Evolutionary conservation across 2,888 invertebrate species (phyloP), one percentile per base, ranked within the genome.

Genomic region (Amiota communis): DNA sequence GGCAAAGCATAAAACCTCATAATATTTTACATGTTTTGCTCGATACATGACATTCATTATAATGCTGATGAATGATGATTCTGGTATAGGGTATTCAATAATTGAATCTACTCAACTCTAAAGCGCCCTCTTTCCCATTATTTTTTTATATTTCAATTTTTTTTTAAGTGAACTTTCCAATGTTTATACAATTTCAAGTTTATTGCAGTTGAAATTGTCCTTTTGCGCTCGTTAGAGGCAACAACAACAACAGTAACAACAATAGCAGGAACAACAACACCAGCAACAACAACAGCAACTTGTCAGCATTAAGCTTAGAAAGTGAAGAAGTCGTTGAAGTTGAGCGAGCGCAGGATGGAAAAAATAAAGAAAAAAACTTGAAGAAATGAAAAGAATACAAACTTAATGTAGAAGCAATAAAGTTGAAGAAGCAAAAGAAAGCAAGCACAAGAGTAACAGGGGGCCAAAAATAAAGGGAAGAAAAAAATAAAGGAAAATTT

Each of bases 131-230:
- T 36, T 6, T 36, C 6, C 23, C 23, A 9, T 65, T n/a, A 65
- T 15, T 49, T 49, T 65, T 47, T 49, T 63, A 8, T n/a, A 13
- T 36, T 8, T 63, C 46, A 36, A 36, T 12, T 11, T 23, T 51
- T 53, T 53, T 53, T 23, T 17, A 46, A 68, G 47, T 48, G 17
- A 48, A 65, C 17, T 68, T 68, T 68, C 20, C 72, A 78, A 77
- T 80, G 77, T 79, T 80, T 78, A 79, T 75, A 79, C 78, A 80
- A 79, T 79, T 79, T 79, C 74, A 83, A 82, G 77, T 81, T 83
- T 83, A 74, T 79, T 79, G 78, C 77, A 77, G 72, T 79, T 76
- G 77, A 71, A 78, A 78, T 73, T 75, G 74, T 78, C 75, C 71
- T 72, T 78, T 79, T 72, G 70, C 67, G 73, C 76, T 80, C 78